Evolutionary conservation across 2,113 vertebrate species (phyloP), one percentile per base, ranked within the genome.

Genomic region (Thamnaconus septentrionalis): DNA sequence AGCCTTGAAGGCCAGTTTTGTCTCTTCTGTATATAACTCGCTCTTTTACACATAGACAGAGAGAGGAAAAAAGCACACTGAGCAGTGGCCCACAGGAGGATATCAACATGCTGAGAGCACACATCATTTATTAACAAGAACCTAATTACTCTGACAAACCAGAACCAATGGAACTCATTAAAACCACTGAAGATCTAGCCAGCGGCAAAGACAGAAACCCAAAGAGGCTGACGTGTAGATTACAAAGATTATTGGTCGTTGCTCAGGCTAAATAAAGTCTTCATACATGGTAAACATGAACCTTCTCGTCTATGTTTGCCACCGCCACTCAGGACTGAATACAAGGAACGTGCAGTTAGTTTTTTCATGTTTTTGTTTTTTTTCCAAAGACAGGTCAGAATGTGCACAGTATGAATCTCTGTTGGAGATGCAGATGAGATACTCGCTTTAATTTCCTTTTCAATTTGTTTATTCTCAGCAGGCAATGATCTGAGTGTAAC

Each of bases 141-240:
- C 86, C 78, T 86, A 89, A 90, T 91, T 81, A 83, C 71, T 52
- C 75, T 72, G 66, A 77, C 63, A 88, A 85, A 89, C 85, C 78
- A 88, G 84, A 71, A 87, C 87, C 89, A 89, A 49, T 89, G 88
- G 85, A 91, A 84, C 79, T 90, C 87, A 90, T 92, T 91, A 90
- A 72, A 66, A 71, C 8, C 42, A 68, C 76, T 85, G 84, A 91
- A 87, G 83, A 84, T 85, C 85, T 86, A 78, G 82, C 85, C 79
- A 48, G 47, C 47, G 3, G 7, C 3, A 48, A 48, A 48, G 3
- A 48, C 47, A 8, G 47, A 53, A 12, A 39, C 12, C 48, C 47
- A 12, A 18, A 7, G 8, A 8, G 7, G 11, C 6, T 8, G 18
- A 45, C 8, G 8, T n/a, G 10, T 4, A 8, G 3, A n/a, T 10